Evolutionary conservation across 1,140 invertebrate genomes (phyloP).

Genomic region (Melanaphis sacchari): DNA sequence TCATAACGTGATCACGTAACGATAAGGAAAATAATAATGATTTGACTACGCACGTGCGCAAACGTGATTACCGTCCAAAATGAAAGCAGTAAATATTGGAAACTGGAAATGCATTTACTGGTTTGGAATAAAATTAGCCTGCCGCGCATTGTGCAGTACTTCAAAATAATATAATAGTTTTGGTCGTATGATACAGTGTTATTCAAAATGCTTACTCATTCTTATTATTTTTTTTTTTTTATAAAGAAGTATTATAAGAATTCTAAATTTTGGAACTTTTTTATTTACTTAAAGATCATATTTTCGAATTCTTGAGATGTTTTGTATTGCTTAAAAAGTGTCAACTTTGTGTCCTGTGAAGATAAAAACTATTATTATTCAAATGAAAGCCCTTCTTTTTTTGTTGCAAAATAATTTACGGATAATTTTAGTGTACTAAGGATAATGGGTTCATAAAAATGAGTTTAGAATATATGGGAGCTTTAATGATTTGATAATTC

Average conservation of each 20-base stretch:
- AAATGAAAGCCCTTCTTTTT: not conserved
- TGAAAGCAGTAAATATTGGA: not conserved
- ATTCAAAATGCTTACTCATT: not conserved
- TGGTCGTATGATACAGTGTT: not conserved
- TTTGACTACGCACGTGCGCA: conserved; percentile 8
- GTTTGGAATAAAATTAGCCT: not conserved
- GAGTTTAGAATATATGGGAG: no score
- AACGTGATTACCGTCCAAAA: not conserved
- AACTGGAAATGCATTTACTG: not conserved
- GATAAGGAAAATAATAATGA: not conserved
- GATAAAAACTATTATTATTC: not conserved
- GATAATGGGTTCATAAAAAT: no score
- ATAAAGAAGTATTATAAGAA: rapidly evolving
- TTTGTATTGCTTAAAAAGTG: not conserved
- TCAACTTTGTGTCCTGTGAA: not conserved
- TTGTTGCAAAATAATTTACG: not conserved
- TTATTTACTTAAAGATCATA: not conserved
- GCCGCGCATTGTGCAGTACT: not conserved
- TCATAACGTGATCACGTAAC: not conserved
- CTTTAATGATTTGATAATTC: no score
- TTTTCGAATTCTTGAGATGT: not conserved
- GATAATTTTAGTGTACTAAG: no score
- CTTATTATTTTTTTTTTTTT: not conserved
- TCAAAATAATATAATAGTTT: not conserved
- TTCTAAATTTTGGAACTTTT: not conserved